These are phyloP conservation scores for Danio kyathit DNA, from an alignment of 2,797 vertebrate species.

Conservation along the genomic window DNA sequence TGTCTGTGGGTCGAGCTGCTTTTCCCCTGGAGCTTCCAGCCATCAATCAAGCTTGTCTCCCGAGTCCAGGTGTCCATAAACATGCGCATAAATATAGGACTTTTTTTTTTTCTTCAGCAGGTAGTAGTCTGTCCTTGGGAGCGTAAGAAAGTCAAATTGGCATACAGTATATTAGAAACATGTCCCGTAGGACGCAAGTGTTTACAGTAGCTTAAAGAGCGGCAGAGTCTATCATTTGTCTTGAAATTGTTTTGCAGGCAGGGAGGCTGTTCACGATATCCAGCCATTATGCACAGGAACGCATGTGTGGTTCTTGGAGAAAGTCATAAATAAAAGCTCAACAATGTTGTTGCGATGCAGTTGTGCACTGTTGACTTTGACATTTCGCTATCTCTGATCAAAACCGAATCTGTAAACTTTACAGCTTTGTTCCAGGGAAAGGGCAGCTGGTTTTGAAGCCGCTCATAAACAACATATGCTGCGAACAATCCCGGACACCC, in stretches of 20 bases:
- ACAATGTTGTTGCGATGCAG: background rate
- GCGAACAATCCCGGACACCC: slow-evolving; percentile 71
- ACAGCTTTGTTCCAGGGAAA: slow-evolving; percentile 48
- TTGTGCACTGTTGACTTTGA: slow-evolving; percentile 34
- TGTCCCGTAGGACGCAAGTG: slow-evolving; percentile 67
- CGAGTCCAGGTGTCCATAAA: slow-evolving; percentile 73
- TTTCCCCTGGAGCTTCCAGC: slow-evolving; percentile 68
- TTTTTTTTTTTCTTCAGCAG: slow-evolving; percentile 67
- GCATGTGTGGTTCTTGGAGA: background rate
- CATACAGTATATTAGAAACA: slow-evolving; percentile 75
- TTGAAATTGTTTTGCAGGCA: slow-evolving; percentile 63
- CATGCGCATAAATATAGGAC: slow-evolving; percentile 76
- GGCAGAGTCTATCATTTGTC: slow-evolving; percentile 48
- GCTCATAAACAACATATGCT: slow-evolving; percentile 81
- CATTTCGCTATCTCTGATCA: slow-evolving; percentile 45
- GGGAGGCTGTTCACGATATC: slow-evolving; percentile 12
- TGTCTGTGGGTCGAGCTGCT: slow-evolving; percentile 69
- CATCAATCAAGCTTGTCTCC: slow-evolving; percentile 68
- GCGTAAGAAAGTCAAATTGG: slow-evolving; percentile 75
- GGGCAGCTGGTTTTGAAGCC: slow-evolving; percentile 53
- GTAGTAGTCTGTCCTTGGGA: slow-evolving; percentile 76
- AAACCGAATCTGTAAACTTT: slow-evolving; percentile 49
- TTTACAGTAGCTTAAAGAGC: slow-evolving; percentile 71
- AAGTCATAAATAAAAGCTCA: background rate
- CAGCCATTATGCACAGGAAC: background rate